Conservation (phyloP, 2,113 vertebrate species). For the Chionis minor region DNA sequence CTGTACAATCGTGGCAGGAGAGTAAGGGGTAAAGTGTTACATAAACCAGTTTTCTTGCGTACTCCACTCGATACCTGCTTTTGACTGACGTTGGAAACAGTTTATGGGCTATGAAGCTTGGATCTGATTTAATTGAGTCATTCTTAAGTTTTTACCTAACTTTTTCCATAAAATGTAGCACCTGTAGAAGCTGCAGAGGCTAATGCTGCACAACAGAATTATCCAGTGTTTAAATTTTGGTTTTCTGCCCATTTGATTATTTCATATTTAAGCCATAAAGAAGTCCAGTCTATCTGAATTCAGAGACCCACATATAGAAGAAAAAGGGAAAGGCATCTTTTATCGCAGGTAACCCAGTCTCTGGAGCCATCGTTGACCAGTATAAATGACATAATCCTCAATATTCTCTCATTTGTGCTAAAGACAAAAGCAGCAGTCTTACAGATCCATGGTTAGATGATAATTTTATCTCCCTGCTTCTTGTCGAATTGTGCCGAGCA, state of each 20-base stretch:
- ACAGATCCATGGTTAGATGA: not conserved
- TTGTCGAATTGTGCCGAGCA: rapidly evolving
- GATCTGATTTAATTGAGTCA: not conserved
- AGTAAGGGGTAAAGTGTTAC: not conserved
- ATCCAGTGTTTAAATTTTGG: not conserved
- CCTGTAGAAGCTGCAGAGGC: not conserved
- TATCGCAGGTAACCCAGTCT: not conserved
- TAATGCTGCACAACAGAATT: not conserved
- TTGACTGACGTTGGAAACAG: not conserved
- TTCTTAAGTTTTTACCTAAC: not conserved
- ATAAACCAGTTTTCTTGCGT: not conserved
- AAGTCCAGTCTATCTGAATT: not conserved
- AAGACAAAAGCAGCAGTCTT: not conserved
- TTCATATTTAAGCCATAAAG: not conserved
- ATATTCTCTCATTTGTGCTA: not conserved
- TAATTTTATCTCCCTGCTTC: not conserved
- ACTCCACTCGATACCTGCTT: not conserved
- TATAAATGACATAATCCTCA: not conserved
- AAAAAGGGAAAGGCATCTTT: not conserved
- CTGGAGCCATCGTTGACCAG: not conserved
- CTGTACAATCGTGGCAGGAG: not conserved
- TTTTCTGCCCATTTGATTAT: not conserved
- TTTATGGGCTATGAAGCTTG: not conserved
- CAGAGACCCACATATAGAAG: not conserved
- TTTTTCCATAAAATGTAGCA: not conserved